Evolutionary conservation across 2,888 invertebrate genomes (phyloP).

Genomic region (Aspidiotus rigidus): DNA sequence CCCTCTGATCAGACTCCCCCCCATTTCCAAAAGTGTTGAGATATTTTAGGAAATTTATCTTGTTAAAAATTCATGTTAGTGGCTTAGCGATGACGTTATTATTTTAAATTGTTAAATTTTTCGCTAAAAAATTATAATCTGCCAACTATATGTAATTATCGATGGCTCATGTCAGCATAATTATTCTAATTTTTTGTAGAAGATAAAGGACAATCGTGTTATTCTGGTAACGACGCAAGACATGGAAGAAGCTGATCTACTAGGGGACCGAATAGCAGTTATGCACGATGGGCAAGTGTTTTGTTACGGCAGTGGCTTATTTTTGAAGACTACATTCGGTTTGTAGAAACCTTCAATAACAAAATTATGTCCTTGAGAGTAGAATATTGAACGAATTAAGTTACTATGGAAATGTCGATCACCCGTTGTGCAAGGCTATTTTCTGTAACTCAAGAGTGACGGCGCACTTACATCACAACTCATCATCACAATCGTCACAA

Average conservation of each 20-base stretch:
- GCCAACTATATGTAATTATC: not conserved
- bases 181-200: constrained; percentile 16
- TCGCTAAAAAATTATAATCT: not conserved
- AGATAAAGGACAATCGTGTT: constrained; percentile 53
- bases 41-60: no score
- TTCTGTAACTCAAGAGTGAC: no score
- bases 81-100: not conserved
- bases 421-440: no score
- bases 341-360: constrained; percentile 33
- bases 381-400: no score
- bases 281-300: constrained; percentile 63
- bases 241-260: constrained; percentile 90
- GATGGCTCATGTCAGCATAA: no score
- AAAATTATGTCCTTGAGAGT: no score
- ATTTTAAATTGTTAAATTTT: constrained; percentile 2
- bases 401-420: no score
- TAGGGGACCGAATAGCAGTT: constrained; percentile 83
- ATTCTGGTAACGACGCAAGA: constrained; percentile 87
- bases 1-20: no score
- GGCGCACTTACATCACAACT: no score
- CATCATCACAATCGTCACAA: no score
- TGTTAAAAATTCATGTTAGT: no score
- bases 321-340: constrained; percentile 62
- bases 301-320: constrained; percentile 72
- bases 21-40: no score